Percentiles rank a stretch among this genome's conserved stretches.
These are phyloP conservation scores for Rhinoptilus africanus DNA, from an alignment of 2,113 vertebrate genomes.

Conservation along the genomic window DNA sequence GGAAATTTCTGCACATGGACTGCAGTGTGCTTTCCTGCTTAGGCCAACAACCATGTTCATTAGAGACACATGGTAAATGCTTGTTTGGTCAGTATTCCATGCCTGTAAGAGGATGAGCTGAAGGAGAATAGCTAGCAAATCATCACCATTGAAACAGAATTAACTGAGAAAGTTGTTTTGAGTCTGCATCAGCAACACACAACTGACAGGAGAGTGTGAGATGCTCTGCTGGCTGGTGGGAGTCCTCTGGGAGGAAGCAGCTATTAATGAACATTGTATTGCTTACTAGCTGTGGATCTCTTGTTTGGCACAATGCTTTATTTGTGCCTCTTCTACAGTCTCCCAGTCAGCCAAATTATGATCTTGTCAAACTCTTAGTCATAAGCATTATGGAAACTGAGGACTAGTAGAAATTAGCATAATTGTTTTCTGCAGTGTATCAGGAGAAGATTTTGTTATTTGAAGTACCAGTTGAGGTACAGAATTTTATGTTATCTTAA, in stretches of 20 bases:
- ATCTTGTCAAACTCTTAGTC: neutral
- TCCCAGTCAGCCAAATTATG: neutral
- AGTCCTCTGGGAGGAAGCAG: neutral
- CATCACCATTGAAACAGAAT: neutral
- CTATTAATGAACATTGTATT: neutral
- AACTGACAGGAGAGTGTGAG: neutral
- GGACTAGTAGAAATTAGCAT: neutral
- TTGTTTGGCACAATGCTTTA: neutral
- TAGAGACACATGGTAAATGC: neutral
- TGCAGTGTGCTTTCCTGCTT: neutral
- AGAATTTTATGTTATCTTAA: neutral
- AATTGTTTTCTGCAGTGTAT: neutral
- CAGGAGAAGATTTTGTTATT: neutral
- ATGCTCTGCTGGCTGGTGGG: neutral
- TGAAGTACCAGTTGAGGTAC: neutral
- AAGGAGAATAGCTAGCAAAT: neutral
- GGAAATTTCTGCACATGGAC: neutral
- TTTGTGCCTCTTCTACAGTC: neutral
- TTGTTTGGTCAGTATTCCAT: neutral
- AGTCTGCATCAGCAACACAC: neutral
- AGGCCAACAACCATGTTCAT: neutral
- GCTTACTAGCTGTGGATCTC: neutral
- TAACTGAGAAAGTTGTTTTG: neutral
- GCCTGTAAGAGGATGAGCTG: neutral
- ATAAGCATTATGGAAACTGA: neutral